A percentile compares a stretch with the other conserved stretches of the same genome.
Evolutionary conservation across 2,888 invertebrate species (phyloP).

Genomic region (Chloromyia formosa): DNA sequence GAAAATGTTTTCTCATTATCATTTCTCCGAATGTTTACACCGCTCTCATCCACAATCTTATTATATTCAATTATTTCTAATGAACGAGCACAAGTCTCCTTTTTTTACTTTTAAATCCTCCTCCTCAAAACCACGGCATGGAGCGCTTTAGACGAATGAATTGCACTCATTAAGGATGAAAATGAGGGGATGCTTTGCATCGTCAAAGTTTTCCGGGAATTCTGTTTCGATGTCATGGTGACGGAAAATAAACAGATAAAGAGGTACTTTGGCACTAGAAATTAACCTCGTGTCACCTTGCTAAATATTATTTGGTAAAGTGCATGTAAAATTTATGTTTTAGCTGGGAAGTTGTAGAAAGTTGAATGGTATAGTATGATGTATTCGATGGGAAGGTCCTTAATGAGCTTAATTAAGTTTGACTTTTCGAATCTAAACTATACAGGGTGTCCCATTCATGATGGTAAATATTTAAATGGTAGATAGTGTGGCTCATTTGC

Average conservation of each 20-base stretch:
- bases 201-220: neutral
- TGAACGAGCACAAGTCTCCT: conserved; percentile 33
- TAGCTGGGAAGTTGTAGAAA: no score
- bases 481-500: no score
- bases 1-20: neutral
- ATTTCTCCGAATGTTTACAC: neutral
- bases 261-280: neutral
- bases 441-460: no score
- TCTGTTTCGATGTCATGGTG: neutral
- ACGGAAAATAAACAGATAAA: no score
- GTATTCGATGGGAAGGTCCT: no score
- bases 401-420: no score
- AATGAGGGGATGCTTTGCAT: neutral
- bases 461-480: no score
- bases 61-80: conserved; percentile 47
- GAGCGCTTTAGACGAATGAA: neutral
- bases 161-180: conserved; percentile 37
- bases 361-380: no score
- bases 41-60: conserved; percentile 32
- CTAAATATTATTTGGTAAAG: neutral
- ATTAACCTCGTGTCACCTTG: conserved; percentile 6
- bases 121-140: neutral
- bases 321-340: no score
- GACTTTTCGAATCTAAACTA: no score
- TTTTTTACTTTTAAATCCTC: conserved; percentile 21